A percentile compares a stretch with the other conserved stretches of the same genome.
phyloP scores from a whole-genome alignment of 2,888 invertebrate species.

The Clanis bilineata region DNA sequence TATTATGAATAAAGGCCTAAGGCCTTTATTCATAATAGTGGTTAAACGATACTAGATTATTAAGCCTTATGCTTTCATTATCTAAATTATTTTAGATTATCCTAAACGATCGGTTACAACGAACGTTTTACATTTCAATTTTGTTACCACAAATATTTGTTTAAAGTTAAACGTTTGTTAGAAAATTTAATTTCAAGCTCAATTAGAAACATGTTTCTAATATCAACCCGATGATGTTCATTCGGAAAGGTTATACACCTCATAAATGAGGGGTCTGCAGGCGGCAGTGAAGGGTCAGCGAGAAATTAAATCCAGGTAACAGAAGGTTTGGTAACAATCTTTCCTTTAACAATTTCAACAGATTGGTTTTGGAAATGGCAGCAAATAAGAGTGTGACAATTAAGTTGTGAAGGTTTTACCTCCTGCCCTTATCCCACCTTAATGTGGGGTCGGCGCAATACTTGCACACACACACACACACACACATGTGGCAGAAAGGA shows the following conservation, averaged over 20 bases:
- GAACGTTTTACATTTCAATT: background rate
- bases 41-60: too few species aligned
- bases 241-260: background rate
- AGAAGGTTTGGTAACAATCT: background rate
- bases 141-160: background rate
- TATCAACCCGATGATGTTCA: background rate
- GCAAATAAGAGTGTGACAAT: background rate
- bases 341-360: background rate
- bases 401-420: background rate
- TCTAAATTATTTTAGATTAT: background rate
- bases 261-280: background rate
- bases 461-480: background rate
- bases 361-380: background rate
- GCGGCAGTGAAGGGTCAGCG: background rate
- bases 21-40: too few species aligned
- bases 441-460: too few species aligned
- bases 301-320: background rate
- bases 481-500: too few species aligned
- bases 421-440: too few species aligned
- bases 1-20: too few species aligned
- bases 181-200: background rate
- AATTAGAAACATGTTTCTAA: conserved; percentile 1
- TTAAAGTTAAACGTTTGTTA: background rate
- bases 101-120: background rate
- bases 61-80: too few species aligned